Base-by-base conservation (phyloP, 2,888 invertebrate species). In the Thymelicus sylvestris region DNA sequence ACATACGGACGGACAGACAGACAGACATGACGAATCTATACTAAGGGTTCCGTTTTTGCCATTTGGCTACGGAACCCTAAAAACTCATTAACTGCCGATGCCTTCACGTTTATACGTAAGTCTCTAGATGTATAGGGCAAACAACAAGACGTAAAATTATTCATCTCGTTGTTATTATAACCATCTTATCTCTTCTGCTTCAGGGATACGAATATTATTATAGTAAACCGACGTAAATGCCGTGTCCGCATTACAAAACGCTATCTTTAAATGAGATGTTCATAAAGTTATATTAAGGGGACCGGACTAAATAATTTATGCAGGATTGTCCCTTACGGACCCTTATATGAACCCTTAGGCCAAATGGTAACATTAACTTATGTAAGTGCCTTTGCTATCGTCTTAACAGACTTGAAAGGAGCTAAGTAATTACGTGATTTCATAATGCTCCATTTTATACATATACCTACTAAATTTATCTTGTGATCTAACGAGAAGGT, bases 271-370 rank as follows among this genome's bases (percentile, higher is more conserved):
- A 63, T 63, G 67, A 68, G 67, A 68, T 68, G 67, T 52, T 62
- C 67, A 68, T 68, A 68, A 68, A 68, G 55, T 68, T 68, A 68
- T 68, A 68, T 62, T 47, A 68, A 57, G 68, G 62, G 47, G 63
- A 63, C 68, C 63, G 68, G 63, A 63, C 68, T 55, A 57, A 63
- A 63, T 68, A 68, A 68, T 68, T 68, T 68, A 68, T 68, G 62
- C 68, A 63, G 68, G 68, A 68, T 63, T 63, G 55, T 68, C 55
- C 62, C 68, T 63, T 19, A 63, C 57, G 63, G 68, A 57, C 62
- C 68, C 63, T 68, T 63, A 68, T 44, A 50, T 15, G 38, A 68
- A 63, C 68, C 68, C 47, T 63, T 57, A 63, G 57, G 68, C 63
- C 47, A 52, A 63, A 68, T 52, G 47, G 63, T 44, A 63, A 61